These are phyloP conservation scores for Pachypanchax playfairii DNA, from an alignment of 2,113 vertebrate genomes.

Conservation along the genomic window DNA sequence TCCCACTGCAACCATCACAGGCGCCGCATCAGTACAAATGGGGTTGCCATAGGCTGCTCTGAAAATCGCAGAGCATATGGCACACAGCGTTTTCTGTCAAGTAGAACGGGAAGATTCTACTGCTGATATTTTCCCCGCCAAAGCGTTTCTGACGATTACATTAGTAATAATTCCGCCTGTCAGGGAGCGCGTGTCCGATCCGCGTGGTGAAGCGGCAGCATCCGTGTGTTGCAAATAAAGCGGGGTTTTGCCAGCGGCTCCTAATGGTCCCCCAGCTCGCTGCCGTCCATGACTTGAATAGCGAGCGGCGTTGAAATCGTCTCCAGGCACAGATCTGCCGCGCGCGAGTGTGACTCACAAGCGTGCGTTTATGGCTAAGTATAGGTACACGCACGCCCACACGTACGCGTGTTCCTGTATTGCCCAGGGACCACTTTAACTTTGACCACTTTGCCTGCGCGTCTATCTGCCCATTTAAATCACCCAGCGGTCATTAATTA, in stretches of 20 bases:
- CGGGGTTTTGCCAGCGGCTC: conserved; percentile 45
- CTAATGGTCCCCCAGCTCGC: conserved; percentile 56
- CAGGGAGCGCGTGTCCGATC: conserved; percentile 42
- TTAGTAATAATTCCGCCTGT: conserved; percentile 60
- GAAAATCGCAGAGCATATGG: conserved; percentile 46
- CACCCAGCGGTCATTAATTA: conserved; percentile 63
- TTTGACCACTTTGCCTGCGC: conserved; percentile 58
- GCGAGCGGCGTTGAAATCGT: conserved; percentile 63
- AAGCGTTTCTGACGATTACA: conserved; percentile 58
- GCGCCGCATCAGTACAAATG: conserved; percentile 59
- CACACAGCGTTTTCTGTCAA: conserved; percentile 36
- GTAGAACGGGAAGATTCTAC: conserved; percentile 14
- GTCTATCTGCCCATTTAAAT: conserved; percentile 51
- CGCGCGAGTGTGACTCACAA: conserved; percentile 17
- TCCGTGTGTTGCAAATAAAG: conserved; percentile 27
- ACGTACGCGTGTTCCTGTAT: conserved; percentile 37
- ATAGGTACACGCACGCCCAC: conserved; percentile 32
- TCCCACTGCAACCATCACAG: conserved; percentile 64
- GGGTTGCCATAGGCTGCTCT: conserved; percentile 53
- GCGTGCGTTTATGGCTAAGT: conserved; percentile 9
- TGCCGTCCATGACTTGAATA: conserved; percentile 71
- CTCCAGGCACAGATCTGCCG: conserved; percentile 35
- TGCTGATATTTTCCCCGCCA: conserved; percentile 9
- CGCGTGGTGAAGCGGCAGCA: conserved; percentile 34
- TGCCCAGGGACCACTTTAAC: conserved; percentile 65